These are phyloP conservation scores for Cydia fagiglandana DNA, from an alignment of 1,140 invertebrate genomes.

Conservation along the genomic window DNA sequence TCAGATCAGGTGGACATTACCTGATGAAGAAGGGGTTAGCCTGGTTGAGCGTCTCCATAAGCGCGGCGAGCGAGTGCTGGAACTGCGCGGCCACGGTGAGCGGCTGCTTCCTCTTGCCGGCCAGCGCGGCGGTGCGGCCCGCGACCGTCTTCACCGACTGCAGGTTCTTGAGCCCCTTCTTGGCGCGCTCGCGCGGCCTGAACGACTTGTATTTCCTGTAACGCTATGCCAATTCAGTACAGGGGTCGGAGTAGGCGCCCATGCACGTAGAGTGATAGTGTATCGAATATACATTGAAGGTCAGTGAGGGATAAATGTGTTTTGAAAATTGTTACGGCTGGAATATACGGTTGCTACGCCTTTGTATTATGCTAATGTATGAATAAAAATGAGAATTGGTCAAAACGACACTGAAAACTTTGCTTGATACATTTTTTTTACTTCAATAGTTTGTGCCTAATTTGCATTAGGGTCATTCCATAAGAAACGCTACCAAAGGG, in stretches of 20 bases:
- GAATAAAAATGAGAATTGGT: too few species aligned
- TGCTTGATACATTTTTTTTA: too few species aligned
- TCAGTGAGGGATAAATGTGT: neutral
- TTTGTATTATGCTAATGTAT: too few species aligned
- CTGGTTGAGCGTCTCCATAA: slow-evolving; percentile 96
- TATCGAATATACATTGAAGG: neutral
- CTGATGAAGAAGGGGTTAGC: slow-evolving; percentile 98
- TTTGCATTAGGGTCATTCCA: too few species aligned
- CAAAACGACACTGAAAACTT: too few species aligned
- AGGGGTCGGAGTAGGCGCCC: neutral
- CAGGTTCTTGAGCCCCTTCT: slow-evolving; percentile 92
- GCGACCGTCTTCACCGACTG: slow-evolving; percentile 94
- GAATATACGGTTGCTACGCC: too few species aligned
- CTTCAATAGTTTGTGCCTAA: too few species aligned
- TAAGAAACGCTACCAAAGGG: too few species aligned
- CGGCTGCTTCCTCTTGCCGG: slow-evolving; percentile 91
- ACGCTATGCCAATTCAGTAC: slow-evolving; percentile 10
- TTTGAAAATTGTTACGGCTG: neutral
- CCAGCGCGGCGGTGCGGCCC: slow-evolving; percentile 82
- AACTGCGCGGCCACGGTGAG: slow-evolving; percentile 97
- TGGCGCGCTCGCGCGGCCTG: slow-evolving; percentile 87
- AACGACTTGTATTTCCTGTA: slow-evolving; percentile 95
- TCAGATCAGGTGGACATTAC: slow-evolving; percentile 40
- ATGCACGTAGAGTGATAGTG: neutral
- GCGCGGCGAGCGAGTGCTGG: slow-evolving; percentile 92